These are phyloP conservation scores for Drosophila fuyamai DNA, from an alignment of 1,140 invertebrate species.

Conservation along the genomic window DNA sequence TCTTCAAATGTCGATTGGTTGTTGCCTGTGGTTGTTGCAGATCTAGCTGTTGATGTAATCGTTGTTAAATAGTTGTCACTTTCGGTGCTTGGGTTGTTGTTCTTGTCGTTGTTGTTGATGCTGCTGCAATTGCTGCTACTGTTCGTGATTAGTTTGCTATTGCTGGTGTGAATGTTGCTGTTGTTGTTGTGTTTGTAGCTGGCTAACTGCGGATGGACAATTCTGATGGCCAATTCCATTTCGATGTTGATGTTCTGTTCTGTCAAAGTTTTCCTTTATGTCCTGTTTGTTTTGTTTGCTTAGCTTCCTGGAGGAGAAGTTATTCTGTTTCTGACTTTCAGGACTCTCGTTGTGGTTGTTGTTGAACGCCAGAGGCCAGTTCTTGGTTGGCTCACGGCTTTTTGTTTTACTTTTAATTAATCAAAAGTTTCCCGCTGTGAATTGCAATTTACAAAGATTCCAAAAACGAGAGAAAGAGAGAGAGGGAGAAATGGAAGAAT, in stretches of 20 bases:
- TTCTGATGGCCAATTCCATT: slow-evolving; percentile 72
- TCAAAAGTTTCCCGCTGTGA: slow-evolving; percentile 69
- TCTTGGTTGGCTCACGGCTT: slow-evolving; percentile 25
- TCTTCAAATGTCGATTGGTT: not conserved
- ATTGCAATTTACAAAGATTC: slow-evolving; percentile 54
- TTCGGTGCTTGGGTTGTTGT: slow-evolving; percentile 10
- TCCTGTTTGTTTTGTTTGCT: slow-evolving; percentile 4
- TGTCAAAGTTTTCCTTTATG: slow-evolving; percentile 19
- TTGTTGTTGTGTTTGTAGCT: slow-evolving; percentile 36
- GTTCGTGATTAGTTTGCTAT: slow-evolving; percentile 13
- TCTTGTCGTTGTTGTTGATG: slow-evolving; percentile 9
- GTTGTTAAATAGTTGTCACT: slow-evolving; percentile 32
- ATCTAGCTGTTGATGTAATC: slow-evolving; percentile 5
- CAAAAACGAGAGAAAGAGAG: not conserved
- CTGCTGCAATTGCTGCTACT: slow-evolving; percentile 19
- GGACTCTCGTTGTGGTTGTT: slow-evolving; percentile 25
- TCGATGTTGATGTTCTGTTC: slow-evolving; percentile 67
- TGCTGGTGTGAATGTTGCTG: slow-evolving; percentile 30
- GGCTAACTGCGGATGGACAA: slow-evolving; percentile 63
- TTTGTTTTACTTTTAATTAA: slow-evolving; percentile 74
- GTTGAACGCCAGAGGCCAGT: slow-evolving; percentile 23
- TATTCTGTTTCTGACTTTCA: slow-evolving; percentile 2
- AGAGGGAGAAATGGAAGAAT: slow-evolving; percentile 48
- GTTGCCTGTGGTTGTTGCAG: slow-evolving; percentile 1
- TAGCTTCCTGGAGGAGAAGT: slow-evolving; percentile 21